phyloP scores from a whole-genome alignment of 2,888 invertebrate species.

The Ornithoptera alexandrae region DNA sequence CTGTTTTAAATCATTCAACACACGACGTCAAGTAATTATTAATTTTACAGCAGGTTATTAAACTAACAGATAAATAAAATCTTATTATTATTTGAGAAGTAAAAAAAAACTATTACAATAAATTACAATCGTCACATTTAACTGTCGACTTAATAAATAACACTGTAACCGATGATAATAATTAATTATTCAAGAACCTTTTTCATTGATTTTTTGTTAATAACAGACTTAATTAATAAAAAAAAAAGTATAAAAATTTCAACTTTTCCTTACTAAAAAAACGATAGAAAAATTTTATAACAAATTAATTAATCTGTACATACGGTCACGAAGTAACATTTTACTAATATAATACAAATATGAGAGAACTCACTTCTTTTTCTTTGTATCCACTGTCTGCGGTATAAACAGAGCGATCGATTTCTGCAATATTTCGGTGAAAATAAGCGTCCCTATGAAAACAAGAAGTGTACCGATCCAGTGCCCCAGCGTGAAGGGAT shows the following conservation, averaged over 20 bases:
- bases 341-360: neutral
- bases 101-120: no score
- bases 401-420: conserved; percentile 59
- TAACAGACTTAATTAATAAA: neutral
- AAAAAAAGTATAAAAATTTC: no score
- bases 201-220: neutral
- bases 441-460: conserved; percentile 95
- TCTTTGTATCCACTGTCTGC: conserved; percentile 48
- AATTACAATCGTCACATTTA: no score
- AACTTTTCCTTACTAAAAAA: neutral
- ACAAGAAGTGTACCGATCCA: conserved; percentile 95
- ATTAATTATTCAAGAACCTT: neutral
- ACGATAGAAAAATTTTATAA: conserved; percentile 2
- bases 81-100: no score
- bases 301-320: conserved; percentile 3
- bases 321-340: conserved; percentile 5
- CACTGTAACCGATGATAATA: no score
- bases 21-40: no score
- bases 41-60: no score
- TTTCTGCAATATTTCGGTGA: conserved; percentile 87
- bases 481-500: conserved; percentile 94
- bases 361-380: conserved; percentile 48
- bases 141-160: no score
- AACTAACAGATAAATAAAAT: no score
- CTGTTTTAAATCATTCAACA: no score